Evolutionary conservation across 2,113 vertebrate species (phyloP).

Genomic region (Erinaceus europaeus): DNA sequence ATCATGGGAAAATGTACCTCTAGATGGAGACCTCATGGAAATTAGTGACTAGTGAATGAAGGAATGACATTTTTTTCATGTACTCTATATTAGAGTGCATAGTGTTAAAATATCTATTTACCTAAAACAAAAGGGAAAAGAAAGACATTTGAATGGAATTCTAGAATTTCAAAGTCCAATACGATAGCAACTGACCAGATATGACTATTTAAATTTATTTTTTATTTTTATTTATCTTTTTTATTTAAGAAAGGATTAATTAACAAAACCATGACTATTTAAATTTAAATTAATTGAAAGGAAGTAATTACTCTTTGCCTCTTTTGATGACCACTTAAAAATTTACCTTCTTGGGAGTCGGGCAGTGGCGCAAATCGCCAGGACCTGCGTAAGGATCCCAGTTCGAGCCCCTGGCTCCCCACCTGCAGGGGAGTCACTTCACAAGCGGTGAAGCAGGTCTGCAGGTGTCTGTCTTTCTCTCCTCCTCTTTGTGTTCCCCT

Average conservation of each 20-base stretch:
- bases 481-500: no score
- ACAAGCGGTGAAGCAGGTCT: no score
- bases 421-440: no score
- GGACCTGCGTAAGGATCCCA: no score
- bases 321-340: not conserved
- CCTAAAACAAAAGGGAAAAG: not conserved
- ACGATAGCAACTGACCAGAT: not conserved
- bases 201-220: not conserved
- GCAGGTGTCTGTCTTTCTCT: no score
- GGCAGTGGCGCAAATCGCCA: not conserved
- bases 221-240: no score
- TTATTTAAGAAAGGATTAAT: no score
- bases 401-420: no score
- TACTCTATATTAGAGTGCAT: not conserved
- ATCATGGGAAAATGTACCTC: not conserved
- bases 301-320: not conserved
- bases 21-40: no score
- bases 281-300: not conserved
- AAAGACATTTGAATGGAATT: not conserved
- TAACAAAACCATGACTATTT: no score
- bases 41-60: not conserved
- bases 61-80: not conserved
- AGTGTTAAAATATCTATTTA: rapidly evolving
- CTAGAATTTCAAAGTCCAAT: rapidly evolving
- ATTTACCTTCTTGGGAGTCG: not conserved